Evolutionary conservation across 2,113 vertebrate genomes (phyloP), one percentile per base, ranked within the genome.

Genomic region (Phaethornis superciliosus): DNA sequence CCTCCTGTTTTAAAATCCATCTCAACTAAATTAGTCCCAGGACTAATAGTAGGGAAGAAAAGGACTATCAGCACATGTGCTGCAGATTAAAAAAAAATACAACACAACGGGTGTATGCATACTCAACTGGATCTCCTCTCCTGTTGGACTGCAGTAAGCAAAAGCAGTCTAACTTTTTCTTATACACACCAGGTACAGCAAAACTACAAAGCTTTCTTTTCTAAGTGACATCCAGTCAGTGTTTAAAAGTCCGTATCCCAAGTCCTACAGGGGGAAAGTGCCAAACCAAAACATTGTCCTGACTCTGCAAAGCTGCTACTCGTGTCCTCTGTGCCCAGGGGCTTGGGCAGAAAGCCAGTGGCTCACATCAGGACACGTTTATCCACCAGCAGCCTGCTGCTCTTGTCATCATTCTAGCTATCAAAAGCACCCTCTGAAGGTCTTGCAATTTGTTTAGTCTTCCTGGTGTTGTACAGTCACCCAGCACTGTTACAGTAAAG

Each of bases 141-240:
- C 18, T 21, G 47, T 15, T 87, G 46, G 59, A 74, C 81, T 77
- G 15, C 63, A 63, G 82, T 93, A 82, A 89, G 78, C 84, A 83
- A 76, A 51, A 90, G 82, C 63, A 94, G 56, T 88, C 89, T 64
- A 83, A 74, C 75, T 90, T 62, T 78, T 94, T 76, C 70, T 87
- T 71, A 46, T 22, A 47, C 47, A 67, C 52, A 44, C 62, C 35
- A 64, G 9, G 27, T n/a, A 47, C 32, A 90, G 70, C 51, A 69
- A 64, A 81, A 79, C 59, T 67, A 80, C 54, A 95, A 67, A 83
- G 68, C 60, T 33, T 81, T 37, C 81, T 93, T 93, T 91, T 71
- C 79, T 27, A 78, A 84, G 28, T 47, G 85, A 89, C 65, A 93
- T 54, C 56, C 69, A 74, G 47, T 70, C 84, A 47, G 7, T 14